These are phyloP conservation scores for Heterotis niloticus DNA, from an alignment of 2,113 vertebrate genomes.

Conservation along the genomic window DNA sequence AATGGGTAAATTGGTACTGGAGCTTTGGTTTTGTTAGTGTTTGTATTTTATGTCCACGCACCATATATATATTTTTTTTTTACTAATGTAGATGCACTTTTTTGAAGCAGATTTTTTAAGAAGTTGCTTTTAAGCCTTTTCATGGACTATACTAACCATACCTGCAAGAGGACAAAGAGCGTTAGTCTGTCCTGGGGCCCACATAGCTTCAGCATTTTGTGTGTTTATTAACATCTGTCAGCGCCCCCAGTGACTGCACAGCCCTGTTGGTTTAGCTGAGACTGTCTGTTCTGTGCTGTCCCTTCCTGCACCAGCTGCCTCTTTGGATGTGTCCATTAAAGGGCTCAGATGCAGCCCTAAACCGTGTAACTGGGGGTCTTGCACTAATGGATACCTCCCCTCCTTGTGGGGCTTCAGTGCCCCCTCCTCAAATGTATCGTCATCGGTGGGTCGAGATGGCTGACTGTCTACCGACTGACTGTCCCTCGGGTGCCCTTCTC, in stretches of 20 bases:
- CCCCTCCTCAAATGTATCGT: too few species aligned
- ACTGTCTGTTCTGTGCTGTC: neutral
- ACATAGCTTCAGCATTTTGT: neutral
- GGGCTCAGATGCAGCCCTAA: slow-evolving; percentile 16
- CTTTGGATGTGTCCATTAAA: neutral
- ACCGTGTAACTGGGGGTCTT: neutral
- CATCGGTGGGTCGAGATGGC: neutral
- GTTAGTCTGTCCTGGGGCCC: too few species aligned
- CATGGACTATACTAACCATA: too few species aligned
- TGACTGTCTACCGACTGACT: neutral
- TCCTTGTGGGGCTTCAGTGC: neutral
- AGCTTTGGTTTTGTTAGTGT: too few species aligned
- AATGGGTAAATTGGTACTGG: too few species aligned
- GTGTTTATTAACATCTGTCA: neutral
- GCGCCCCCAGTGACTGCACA: neutral
- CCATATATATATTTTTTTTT: too few species aligned
- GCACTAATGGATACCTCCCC: neutral
- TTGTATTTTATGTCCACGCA: too few species aligned
- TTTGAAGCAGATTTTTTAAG: too few species aligned
- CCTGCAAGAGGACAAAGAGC: too few species aligned
- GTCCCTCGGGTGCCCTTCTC: neutral
- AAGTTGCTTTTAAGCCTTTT: too few species aligned
- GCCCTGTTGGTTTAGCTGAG: neutral
- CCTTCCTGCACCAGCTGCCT: neutral
- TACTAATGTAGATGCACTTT: too few species aligned